A percentile compares a stretch with the other conserved stretches of the same genome.
These are phyloP conservation scores for Paraescarpia echinospica DNA, from an alignment of 1,140 invertebrate genomes.

Conservation along the genomic window DNA sequence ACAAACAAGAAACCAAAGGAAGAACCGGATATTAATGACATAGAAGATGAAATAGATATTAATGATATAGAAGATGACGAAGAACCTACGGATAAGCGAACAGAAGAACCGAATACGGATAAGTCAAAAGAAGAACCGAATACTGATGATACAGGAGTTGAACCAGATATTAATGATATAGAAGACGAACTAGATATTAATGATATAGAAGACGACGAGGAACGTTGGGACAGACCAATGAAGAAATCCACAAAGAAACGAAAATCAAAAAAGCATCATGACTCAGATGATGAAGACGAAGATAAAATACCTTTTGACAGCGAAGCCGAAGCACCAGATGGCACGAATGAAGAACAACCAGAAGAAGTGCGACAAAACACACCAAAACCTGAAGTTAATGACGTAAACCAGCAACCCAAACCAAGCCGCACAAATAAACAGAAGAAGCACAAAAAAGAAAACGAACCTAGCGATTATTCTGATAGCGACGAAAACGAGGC, in stretches of 20 bases:
- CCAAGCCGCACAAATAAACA: no score
- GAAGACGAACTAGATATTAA: not conserved
- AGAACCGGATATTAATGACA: not conserved
- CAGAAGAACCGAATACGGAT: not conserved
- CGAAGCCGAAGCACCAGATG: not conserved
- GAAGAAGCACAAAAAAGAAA: not conserved
- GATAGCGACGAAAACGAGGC: not conserved
- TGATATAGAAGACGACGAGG: not conserved
- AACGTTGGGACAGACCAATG: not conserved
- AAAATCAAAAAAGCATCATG: not conserved
- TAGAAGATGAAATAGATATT: not conserved
- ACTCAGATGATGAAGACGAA: not conserved
- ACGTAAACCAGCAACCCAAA: not conserved
- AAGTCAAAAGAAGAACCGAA: no score
- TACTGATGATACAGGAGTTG: no score
- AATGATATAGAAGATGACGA: not conserved
- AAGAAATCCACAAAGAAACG: not conserved
- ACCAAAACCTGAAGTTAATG: not conserved
- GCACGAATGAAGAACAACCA: not conserved
- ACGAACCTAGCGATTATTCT: no score
- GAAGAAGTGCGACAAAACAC: not conserved
- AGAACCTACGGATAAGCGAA: not conserved
- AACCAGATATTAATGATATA: not conserved
- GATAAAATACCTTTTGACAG: not conserved
- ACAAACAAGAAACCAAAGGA: not conserved